Percentiles rank a stretch among this genome's conserved stretches.
These are phyloP conservation scores for Oreotrochilus melanogaster DNA, from an alignment of 2,113 vertebrate species.

Conservation along the genomic window DNA sequence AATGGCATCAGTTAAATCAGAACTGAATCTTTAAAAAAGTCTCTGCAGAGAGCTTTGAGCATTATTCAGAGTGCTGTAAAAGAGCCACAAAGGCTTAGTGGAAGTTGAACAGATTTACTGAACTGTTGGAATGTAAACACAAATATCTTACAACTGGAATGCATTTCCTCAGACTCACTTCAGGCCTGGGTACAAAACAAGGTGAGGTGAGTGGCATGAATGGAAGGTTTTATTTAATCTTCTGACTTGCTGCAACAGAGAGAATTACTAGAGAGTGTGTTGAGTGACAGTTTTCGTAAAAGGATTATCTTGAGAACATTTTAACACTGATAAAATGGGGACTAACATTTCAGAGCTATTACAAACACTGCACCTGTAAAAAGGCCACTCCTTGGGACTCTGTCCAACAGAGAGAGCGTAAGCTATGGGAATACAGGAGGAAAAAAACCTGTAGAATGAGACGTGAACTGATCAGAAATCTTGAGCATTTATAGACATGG, in stretches of 20 bases:
- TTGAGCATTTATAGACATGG: not conserved
- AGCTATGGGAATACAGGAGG: not conserved
- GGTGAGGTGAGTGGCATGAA: constrained; percentile 12
- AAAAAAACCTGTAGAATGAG: not conserved
- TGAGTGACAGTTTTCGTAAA: constrained; percentile 35
- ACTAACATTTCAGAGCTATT: constrained; percentile 27
- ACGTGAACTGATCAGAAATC: not conserved
- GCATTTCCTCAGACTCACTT: not conserved
- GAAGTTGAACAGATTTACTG: not conserved
- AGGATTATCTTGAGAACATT: not conserved
- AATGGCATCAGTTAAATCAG: not conserved
- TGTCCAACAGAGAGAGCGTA: not conserved
- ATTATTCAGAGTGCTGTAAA: not conserved
- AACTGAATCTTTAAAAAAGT: not conserved
- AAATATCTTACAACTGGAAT: not conserved
- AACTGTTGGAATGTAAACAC: not conserved
- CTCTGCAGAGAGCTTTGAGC: not conserved
- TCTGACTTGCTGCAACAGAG: constrained; percentile 7
- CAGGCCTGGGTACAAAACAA: not conserved
- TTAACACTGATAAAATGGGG: not conserved
- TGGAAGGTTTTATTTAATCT: constrained; percentile 22
- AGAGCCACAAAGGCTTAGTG: not conserved
- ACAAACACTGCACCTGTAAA: not conserved
- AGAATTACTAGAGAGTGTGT: constrained; percentile 24
- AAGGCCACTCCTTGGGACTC: not conserved